Base-by-base conservation (phyloP, 2,797 vertebrate genomes). In the Paedocypris micromegethes region DNA sequence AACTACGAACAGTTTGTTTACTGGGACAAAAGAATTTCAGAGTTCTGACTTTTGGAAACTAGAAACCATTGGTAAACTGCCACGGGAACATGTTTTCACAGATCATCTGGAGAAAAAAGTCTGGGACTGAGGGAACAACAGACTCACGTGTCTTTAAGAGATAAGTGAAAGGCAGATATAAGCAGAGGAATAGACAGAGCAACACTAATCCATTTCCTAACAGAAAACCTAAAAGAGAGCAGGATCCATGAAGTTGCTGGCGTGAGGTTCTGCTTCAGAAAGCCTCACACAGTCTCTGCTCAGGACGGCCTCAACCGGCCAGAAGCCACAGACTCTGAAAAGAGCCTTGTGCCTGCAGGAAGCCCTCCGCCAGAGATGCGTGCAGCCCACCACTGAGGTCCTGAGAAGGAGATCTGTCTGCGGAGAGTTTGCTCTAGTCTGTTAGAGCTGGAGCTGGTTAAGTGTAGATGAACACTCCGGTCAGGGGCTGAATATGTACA, bases 351-450 rank as follows among this genome's bases (percentile, higher is more conserved):
- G 56, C 37, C n/a, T 3, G 7, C 4, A 44, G 51, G 52, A 40
- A 3, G 40, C 40, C 37, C 42, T 56, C 47, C 57, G 64, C 66
- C 56, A 61, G 49, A 70, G 55, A 46, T 70, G 46, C 37, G 23
- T 53, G 61, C 60, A 23, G 49, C n/a, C 49, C 49, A n/a, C 46
- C 7, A 6, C 42, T 44, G 57, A 68, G n/a, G 44, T 48, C 63
- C 38, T 58, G 43, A 44, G 58, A 52, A 63, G 50, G 47, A 46
- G 45, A 41, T 43, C 47, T 58, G 50, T 56, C 6, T 60, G 42
- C 73, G 70, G 48, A 77, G 58, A 68, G 72, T 76, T 74, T 60
- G 59, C 47, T 50, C 23, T 43, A 5, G 8, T 61, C 53, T 56
- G 54, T 41, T 57, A 61, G 44, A 47, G 64, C 51, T 65, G 70